These are phyloP conservation scores for Drosophila rhopaloa DNA, from an alignment of 1,140 invertebrate genomes.

Conservation along the genomic window DNA sequence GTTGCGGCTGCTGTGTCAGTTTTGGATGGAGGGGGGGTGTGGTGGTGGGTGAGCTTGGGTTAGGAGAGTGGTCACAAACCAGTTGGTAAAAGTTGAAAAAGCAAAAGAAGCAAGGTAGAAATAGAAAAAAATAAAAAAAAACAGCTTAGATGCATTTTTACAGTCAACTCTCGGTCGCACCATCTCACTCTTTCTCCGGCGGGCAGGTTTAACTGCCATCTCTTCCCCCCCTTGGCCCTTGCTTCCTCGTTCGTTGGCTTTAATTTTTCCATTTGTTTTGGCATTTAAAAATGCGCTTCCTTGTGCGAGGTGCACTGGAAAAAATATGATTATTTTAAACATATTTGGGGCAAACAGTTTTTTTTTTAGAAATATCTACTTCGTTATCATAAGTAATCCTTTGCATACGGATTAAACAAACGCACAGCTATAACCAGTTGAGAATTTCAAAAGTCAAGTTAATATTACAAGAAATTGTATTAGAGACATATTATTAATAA, in stretches of 20 bases:
- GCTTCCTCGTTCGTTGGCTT: slow-evolving; percentile 73
- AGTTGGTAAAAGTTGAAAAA: slow-evolving; percentile 79
- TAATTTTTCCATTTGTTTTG: slow-evolving; percentile 83
- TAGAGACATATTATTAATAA: too few species aligned
- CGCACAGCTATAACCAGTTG: too few species aligned
- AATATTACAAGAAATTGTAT: too few species aligned
- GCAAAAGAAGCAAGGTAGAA: slow-evolving; percentile 20
- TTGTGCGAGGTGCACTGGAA: slow-evolving; percentile 38
- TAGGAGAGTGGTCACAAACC: slow-evolving; percentile 66
- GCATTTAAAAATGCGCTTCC: slow-evolving; percentile 82
- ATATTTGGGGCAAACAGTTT: neutral
- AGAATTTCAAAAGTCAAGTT: too few species aligned
- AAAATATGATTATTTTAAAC: neutral
- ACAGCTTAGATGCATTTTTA: slow-evolving; percentile 80
- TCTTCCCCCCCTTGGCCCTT: slow-evolving; percentile 24
- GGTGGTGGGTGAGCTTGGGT: slow-evolving; percentile 6
- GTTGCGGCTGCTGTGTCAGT: slow-evolving; percentile 68
- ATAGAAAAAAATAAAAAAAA: slow-evolving; percentile 52
- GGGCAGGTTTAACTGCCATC: slow-evolving; percentile 26
- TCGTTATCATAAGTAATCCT: too few species aligned
- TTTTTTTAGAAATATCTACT: too few species aligned
- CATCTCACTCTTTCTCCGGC: slow-evolving; percentile 18
- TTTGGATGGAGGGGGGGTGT: neutral
- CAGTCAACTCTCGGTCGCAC: slow-evolving; percentile 45
- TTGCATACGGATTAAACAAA: too few species aligned